phyloP scores from a whole-genome alignment of 2,797 vertebrate species.

The Coccyzus lansbergi region DNA sequence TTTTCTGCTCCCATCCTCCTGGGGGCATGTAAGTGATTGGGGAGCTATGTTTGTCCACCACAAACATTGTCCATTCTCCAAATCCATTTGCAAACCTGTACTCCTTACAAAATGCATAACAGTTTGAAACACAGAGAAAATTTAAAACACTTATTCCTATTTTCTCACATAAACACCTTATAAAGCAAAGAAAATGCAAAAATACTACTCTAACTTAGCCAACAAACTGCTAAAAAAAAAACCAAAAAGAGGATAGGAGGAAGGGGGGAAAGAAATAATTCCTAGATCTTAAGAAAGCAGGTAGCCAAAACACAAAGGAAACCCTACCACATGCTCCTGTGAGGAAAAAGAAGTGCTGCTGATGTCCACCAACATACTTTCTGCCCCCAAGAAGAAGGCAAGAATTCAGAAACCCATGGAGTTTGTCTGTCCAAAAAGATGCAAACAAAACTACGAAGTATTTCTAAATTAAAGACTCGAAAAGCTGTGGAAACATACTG shows the following conservation, averaged over 20 bases:
- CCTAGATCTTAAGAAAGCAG: neutral
- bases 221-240: neutral
- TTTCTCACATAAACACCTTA: neutral
- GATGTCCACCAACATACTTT: neutral
- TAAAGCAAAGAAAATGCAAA: neutral
- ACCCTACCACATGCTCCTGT: neutral
- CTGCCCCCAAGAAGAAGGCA: neutral
- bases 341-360: neutral
- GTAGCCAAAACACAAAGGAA: neutral
- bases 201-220: neutral
- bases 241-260: accelerated
- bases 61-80: too few relatives aligned
- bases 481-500: neutral
- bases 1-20: neutral
- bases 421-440: neutral
- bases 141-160: neutral
- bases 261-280: neutral
- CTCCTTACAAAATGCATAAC: neutral
- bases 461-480: neutral
- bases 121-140: neutral
- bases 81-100: neutral
- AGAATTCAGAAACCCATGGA: neutral
- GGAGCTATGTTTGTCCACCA: neutral
- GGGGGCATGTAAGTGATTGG: neutral
- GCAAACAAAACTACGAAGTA: neutral